Evolutionary conservation across 2,888 invertebrate species (phyloP), one percentile per base, ranked within the genome.

Genomic region (Pyrrhopygopsis socrates): DNA sequence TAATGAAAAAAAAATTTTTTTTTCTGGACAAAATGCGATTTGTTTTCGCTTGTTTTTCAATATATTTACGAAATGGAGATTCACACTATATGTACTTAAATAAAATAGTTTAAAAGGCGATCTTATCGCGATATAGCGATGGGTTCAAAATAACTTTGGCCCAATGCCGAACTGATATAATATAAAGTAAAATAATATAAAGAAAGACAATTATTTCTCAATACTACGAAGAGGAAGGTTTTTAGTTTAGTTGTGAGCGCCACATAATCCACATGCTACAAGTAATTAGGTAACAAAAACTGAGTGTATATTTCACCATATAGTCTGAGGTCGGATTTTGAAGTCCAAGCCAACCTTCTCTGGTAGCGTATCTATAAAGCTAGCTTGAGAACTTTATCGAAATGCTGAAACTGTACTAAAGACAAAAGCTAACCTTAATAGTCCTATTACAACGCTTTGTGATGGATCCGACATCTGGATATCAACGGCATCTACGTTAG

Each of bases 391-490:
- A 50, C 41, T 79, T 80, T 65, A 73, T 80, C 29, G 65, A 73
- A 38, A 34, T 67, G 24, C 30, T 65, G 80, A 81, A 73, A 73
- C 63, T 67, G 74, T 67, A 65, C 67, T 20, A 34, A 54, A 50
- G 63, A 74, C 81, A 81, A 74, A 67, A 68, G 67, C 71, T 27
- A 9, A 54, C 24, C 34, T 63, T 81, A 81, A 74, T 74, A 54
- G 34, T 34, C 22, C 73, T n/a, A 81, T 68, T 38, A 18, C 29
- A 6, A 2, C 41, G 75, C 81, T 68, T 75, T 75, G 81, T 68
- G 67, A 58, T n/a, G n/a, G n/a, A n/a, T n/a, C n/a, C n/a, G n/a
- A n/a, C n/a, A n/a, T n/a, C 75, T 41, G 74, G 9, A 75, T 60
- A 68, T 68, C 81, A 68, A 54, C 75, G 29, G 67, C 74, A 74